A percentile compares a stretch with the other conserved stretches of the same genome.
These are phyloP conservation scores for Arctocebus calabarensis DNA, from an alignment of 2,797 vertebrate genomes.

Conservation along the genomic window DNA sequence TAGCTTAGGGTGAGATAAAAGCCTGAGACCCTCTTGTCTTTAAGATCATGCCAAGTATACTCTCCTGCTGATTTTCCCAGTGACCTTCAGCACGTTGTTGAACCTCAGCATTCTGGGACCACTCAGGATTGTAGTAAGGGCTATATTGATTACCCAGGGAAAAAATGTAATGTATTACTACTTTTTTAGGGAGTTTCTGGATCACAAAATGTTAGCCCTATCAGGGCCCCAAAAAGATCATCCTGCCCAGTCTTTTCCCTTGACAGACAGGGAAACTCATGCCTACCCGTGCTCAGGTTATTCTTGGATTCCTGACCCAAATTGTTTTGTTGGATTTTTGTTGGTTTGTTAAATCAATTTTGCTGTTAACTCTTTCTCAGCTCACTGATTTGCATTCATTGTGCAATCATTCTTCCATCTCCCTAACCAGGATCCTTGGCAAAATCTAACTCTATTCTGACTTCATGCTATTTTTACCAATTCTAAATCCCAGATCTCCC, in stretches of 20 bases:
- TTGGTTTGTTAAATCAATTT: neutral
- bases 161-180: neutral
- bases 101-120: neutral
- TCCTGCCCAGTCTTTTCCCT: neutral
- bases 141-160: neutral
- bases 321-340: neutral
- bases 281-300: neutral
- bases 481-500: neutral
- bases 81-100: conserved; percentile 28
- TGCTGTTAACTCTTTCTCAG: neutral
- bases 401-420: neutral
- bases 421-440: neutral
- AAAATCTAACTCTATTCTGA: conserved; percentile 27
- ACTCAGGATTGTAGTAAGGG: conserved; percentile 19
- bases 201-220: neutral
- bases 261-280: conserved; percentile 35
- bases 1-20: neutral
- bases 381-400: neutral
- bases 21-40: neutral
- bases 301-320: conserved; percentile 23
- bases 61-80: neutral
- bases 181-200: neutral
- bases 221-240: neutral
- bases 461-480: neutral
- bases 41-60: neutral